Percentiles rank a stretch among this genome's conserved stretches.
phyloP scores from a whole-genome alignment of 2,797 vertebrate genomes.

The Cetoscarus ocellatus region DNA sequence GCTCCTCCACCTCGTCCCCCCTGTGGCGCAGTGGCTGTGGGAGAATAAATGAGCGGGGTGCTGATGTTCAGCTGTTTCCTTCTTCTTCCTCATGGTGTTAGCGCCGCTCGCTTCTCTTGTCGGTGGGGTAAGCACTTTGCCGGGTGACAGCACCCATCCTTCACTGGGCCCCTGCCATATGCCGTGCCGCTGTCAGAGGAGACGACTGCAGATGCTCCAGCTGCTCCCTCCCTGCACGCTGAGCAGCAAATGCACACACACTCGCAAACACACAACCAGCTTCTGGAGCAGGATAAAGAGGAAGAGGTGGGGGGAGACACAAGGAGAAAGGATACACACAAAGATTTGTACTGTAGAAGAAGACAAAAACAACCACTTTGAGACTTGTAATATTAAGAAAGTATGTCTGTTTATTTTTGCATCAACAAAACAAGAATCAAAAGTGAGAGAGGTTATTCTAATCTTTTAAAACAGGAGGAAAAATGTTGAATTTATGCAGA shows the following conservation, averaged over 20 bases:
- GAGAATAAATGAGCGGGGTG: conserved; percentile 80
- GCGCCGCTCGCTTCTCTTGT: conserved; percentile 66
- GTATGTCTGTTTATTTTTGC: not conserved
- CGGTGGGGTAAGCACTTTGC: conserved; percentile 82
- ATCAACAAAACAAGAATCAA: not conserved
- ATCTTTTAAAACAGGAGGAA: conserved; percentile 10
- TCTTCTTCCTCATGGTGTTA: conserved; percentile 69
- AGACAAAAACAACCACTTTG: conserved; percentile 1
- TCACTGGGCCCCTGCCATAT: conserved; percentile 85
- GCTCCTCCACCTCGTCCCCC: conserved; percentile 43
- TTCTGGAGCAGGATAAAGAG: conserved; percentile 56
- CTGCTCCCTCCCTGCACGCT: conserved; percentile 74
- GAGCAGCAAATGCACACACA: conserved; percentile 35
- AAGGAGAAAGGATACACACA: conserved; percentile 17
- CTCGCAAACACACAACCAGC: conserved; percentile 6
- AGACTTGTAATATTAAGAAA: conserved; percentile 8
- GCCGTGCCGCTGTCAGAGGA: conserved; percentile 81
- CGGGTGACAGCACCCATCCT: conserved; percentile 87
- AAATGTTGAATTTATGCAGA: conserved; percentile 10
- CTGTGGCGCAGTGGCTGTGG: conserved; percentile 54
- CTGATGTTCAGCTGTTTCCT: conserved; percentile 80
- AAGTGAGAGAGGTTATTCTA: not conserved
- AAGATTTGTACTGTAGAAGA: conserved; percentile 31
- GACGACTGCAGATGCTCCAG: conserved; percentile 83
- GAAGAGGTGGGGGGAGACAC: conserved; percentile 40